Evolutionary conservation across 2,113 vertebrate species (phyloP).

Genomic region (Saiga tatarica): DNA sequence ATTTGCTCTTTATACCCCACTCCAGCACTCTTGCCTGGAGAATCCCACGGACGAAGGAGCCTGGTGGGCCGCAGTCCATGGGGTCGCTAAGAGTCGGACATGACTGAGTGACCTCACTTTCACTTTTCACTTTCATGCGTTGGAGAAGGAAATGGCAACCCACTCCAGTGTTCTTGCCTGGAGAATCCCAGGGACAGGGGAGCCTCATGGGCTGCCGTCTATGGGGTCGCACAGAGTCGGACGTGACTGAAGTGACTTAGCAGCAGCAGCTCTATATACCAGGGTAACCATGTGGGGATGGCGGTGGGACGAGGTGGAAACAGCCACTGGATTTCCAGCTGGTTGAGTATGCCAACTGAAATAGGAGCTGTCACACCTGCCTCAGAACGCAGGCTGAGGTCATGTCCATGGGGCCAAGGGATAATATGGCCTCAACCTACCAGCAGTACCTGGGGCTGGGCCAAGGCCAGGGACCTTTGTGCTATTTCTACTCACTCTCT

Average conservation of each 20-base stretch:
- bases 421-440: neutral
- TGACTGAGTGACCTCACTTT: too few relatives aligned
- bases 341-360: neutral
- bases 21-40: too few relatives aligned
- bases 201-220: too few relatives aligned
- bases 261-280: neutral
- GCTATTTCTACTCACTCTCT: slow-evolving; percentile 85
- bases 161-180: too few relatives aligned
- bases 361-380: neutral
- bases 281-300: neutral
- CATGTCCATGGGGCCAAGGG: neutral
- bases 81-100: too few relatives aligned
- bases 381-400: neutral
- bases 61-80: too few relatives aligned
- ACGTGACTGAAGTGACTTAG: too few relatives aligned
- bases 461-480: neutral
- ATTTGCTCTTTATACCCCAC: neutral
- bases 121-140: too few relatives aligned
- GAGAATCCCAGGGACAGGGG: too few relatives aligned
- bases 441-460: neutral
- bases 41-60: too few relatives aligned
- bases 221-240: too few relatives aligned
- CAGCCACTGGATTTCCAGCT: neutral
- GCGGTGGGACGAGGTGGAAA: neutral
- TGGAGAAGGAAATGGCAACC: too few relatives aligned